A percentile compares a stretch with the other conserved stretches of the same genome.
phyloP scores from a whole-genome alignment of 2,888 invertebrate species.

The Spilarctia lutea region DNA sequence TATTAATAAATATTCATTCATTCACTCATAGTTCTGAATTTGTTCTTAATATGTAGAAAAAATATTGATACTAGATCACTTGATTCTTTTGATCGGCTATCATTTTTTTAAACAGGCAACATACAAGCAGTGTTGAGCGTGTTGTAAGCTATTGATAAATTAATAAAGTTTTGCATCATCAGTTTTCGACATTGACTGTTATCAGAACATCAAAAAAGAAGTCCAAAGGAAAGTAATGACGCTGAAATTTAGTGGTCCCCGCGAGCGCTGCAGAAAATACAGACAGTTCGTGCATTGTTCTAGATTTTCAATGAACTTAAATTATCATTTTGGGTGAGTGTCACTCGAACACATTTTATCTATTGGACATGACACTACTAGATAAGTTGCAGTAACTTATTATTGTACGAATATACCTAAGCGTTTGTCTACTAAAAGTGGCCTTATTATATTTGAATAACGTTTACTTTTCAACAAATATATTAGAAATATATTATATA shows the following conservation, averaged over 20 bases:
- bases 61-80: not conserved
- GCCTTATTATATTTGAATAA: conserved; percentile 41
- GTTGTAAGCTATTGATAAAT: not conserved
- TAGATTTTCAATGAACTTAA: conserved; percentile 62
- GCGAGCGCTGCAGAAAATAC: conserved; percentile 54
- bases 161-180: not conserved
- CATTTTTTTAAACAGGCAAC: not conserved
- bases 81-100: not conserved
- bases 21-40: not conserved
- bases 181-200: not conserved
- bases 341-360: conserved; percentile 45
- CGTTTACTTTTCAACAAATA: conserved; percentile 3
- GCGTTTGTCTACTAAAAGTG: conserved; percentile 40
- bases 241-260: conserved; percentile 63
- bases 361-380: conserved; percentile 44
- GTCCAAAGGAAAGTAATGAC: conserved; percentile 19
- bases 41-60: not conserved
- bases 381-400: conserved; percentile 31
- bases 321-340: conserved; percentile 53
- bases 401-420: conserved; percentile 30
- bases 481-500: no score
- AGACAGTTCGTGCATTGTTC: conserved; percentile 61
- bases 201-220: not conserved
- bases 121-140: conserved; percentile 15
- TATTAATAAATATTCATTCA: not conserved